Base-by-base conservation (phyloP, 2,113 vertebrate species). In the Menidia beryllina region DNA sequence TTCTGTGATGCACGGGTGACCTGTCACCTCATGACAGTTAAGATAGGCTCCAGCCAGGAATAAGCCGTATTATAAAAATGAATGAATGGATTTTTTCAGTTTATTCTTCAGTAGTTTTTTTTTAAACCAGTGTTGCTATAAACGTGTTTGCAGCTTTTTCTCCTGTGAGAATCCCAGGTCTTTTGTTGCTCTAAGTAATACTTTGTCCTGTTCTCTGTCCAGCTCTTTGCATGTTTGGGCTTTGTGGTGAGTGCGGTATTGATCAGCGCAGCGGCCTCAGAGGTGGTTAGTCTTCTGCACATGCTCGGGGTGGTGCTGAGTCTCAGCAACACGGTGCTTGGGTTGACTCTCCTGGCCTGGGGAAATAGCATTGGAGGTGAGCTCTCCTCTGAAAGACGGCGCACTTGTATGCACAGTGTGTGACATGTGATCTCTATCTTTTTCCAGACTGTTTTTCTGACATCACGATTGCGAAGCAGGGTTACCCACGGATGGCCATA, bases 401-500 rank as follows among this genome's bases (percentile, higher is more conserved):
- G n/a, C n/a, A n/a, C n/a, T n/a, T n/a, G n/a, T n/a, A n/a, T 30
- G 30, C 30, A 0, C 8, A 30, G 56, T 8, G 4, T 27, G 6
- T 15, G 14, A 36, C 13, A 12, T 0, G 10, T 43, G 1, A 26
- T 51, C 5, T 79, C 59, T 61, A 11, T 61, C 4, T 14, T 17
- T 75, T 76, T 65, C 21, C 92, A 99, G 98, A 99, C 62, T 96
- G 90, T 45, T 96, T 99, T 84, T 95, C 97, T 0, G 95, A 99
- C 83, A 94, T 98, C 81, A 98, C 96, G n/a, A 88, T 99, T 34
- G 97, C 98, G 0, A 94, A 93, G 21, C 96, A 97, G 86, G 98
- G 98, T 25, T 99, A 98, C 59, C 97, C 97, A 1, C 94, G 96
- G 51, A 99, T 99, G 98, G 98, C 98, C 0, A 97, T 98, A 88